phyloP scores from a whole-genome alignment of 1,140 invertebrate species.

The Drosophila gunungcola region DNA sequence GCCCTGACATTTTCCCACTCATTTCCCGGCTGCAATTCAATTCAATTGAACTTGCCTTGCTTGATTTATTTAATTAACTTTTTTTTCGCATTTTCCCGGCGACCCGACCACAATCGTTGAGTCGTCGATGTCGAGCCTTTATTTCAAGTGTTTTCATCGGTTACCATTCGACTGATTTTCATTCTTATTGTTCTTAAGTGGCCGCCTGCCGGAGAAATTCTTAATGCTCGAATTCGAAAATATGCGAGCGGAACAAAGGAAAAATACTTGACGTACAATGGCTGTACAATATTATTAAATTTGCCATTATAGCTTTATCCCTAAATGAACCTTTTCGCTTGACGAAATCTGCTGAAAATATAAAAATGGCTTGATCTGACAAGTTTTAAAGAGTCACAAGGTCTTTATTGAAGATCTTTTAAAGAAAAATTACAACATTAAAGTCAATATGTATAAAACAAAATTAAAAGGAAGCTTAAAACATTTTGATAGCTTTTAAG shows the following conservation, averaged over 20 bases:
- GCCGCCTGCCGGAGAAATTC: slow-evolving; percentile 37
- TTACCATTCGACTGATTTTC: slow-evolving; percentile 28
- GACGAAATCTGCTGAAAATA: neutral
- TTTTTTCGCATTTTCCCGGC: slow-evolving; percentile 38
- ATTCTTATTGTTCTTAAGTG: slow-evolving; percentile 66
- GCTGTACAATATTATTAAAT: slow-evolving; percentile 35
- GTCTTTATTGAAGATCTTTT: no score
- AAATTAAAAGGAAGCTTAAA: neutral
- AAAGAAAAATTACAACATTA: no score
- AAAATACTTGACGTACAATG: slow-evolving; percentile 10
- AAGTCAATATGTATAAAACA: neutral
- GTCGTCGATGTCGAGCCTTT: slow-evolving; percentile 31
- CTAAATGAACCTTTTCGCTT: slow-evolving; percentile 3
- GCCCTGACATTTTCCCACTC: slow-evolving; percentile 70
- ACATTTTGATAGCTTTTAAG: neutral
- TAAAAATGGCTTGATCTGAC: neutral
- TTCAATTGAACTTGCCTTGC: slow-evolving; percentile 78
- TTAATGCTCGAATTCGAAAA: slow-evolving; percentile 13
- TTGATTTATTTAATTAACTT: slow-evolving; percentile 82
- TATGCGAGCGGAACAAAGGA: slow-evolving; percentile 9
- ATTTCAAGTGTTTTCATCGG: slow-evolving; percentile 45
- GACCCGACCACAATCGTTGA: slow-evolving; percentile 46
- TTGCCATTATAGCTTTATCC: slow-evolving; percentile 31
- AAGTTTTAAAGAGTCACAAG: no score
- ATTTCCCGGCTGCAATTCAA: slow-evolving; percentile 77